Evolutionary conservation across 2,888 invertebrate species (phyloP), one percentile per base, ranked within the genome.

Genomic region (Eilema caniola): DNA sequence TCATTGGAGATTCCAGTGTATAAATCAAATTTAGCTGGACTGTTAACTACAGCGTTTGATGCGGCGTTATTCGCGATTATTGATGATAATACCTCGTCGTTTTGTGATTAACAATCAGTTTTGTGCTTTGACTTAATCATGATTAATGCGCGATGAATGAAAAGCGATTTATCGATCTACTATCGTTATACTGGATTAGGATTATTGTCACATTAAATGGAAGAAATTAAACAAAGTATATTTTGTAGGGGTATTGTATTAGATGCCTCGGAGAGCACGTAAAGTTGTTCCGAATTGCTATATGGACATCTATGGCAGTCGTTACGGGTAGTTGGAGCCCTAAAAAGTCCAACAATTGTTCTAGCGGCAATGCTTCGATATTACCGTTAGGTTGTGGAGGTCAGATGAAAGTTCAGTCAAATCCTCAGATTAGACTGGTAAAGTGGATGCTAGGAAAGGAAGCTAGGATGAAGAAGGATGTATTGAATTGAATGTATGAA

Each of bases 1-100:
- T 87, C 87, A 89, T 87, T 86, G 88, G 85, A 77, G 85, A 85
- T 86, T 86, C 83, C 69, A 76, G 78, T 70, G 69, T 77, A 89
- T 89, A 90, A 89, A 90, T 90, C 90, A 89, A 87, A 87, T 88
- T 85, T 83, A 79, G 84, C 85, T 83, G 85, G 85, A 83, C 82
- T 81, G 86, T 78, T 85, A 82, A 83, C 73, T 78, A 47, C 33
- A 73, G 74, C 67, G 67, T 71, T 70, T 78, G 78, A 72, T 62
- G 69, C 41, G 67, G 69, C 53, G 71, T 74, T 72, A 79, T 79
- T 75, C 69, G 63, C 67, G 31, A 65, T 74, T 78, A 76, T 76
- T 68, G 70, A 61, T 66, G 72, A 75, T 79, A 70, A 75, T 72
- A 72, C 66, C 68, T 62, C 60, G 28, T 59, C 66, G 60, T 53